Conservation (phyloP, 2,113 vertebrate genomes). For the Labrus mixtus region DNA sequence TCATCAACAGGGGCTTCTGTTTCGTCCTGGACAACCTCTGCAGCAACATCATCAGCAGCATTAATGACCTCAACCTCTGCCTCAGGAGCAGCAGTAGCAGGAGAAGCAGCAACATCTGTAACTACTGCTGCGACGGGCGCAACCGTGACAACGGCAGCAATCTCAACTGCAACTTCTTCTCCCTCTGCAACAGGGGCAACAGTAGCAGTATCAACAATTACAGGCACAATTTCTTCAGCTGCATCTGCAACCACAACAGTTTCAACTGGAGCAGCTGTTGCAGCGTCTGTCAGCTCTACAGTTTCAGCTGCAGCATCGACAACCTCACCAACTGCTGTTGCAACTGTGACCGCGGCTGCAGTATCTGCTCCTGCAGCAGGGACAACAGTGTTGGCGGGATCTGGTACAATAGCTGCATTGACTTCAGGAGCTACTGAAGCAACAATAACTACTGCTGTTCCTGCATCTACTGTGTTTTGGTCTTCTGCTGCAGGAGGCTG, state of each 20-base stretch:
- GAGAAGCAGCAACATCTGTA: background rate
- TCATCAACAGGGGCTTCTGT: conserved; percentile 81
- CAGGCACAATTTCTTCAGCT: conserved; percentile 26
- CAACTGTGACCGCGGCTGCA: conserved; percentile 4
- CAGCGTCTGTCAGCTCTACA: background rate
- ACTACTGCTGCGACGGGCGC: conserved; percentile 38
- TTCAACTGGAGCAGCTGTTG: conserved; percentile 28
- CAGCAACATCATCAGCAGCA: conserved; percentile 20
- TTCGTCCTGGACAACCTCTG: conserved; percentile 61
- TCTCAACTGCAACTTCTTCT: conserved; percentile 63
- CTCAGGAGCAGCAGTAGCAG: background rate
- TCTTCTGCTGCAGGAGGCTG: conserved; percentile 54
- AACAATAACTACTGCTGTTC: conserved; percentile 39
- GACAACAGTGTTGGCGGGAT: conserved; percentile 15
- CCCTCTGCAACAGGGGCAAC: conserved; percentile 16
- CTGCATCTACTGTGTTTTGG: conserved; percentile 7
- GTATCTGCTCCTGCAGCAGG: conserved; percentile 35
- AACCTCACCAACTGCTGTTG: conserved; percentile 15
- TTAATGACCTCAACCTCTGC: background rate
- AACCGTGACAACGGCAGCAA: conserved; percentile 71
- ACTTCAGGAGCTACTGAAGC: conserved; percentile 61
- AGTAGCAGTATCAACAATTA: conserved; percentile 60
- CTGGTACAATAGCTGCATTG: conserved; percentile 50
- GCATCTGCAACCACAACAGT: background rate
- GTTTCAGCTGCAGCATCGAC: background rate